Percentiles rank a stretch among this genome's conserved stretches.
Evolutionary conservation across 2,113 vertebrate genomes (phyloP).

Genomic region (Crotophaga sulcirostris): DNA sequence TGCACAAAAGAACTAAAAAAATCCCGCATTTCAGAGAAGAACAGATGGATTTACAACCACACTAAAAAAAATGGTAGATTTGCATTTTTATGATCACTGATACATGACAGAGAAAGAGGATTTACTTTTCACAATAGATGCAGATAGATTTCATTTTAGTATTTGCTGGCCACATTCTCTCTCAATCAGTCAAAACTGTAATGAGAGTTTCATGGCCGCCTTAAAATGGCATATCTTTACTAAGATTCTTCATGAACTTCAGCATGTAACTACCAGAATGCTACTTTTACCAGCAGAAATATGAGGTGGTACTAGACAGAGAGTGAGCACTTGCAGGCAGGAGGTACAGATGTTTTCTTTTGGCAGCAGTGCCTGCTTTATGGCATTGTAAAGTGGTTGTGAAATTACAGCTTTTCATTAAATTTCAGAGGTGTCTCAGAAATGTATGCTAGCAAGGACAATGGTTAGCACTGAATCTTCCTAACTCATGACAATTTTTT

Average conservation of each 20-base stretch:
- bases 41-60: neutral
- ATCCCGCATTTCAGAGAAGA: neutral
- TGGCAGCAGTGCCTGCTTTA: neutral
- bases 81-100: neutral
- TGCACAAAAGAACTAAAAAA: neutral
- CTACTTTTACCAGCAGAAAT: neutral
- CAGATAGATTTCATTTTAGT: neutral
- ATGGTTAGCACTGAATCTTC: neutral
- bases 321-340: neutral
- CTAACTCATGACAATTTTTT: neutral
- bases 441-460: neutral
- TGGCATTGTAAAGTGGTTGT: neutral
- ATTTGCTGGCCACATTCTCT: neutral
- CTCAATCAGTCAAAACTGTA: neutral
- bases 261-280: neutral
- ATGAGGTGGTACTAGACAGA: neutral
- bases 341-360: neutral
- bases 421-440: neutral
- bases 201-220: neutral
- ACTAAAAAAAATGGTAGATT: neutral
- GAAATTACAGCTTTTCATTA: constrained; percentile 8
- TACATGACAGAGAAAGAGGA: neutral
- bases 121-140: neutral
- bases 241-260: neutral
- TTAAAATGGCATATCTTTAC: neutral